A percentile compares a stretch with the other conserved stretches of the same genome.
Conservation (phyloP, 2,113 vertebrate species). For the Oryzias javanicus region DNA sequence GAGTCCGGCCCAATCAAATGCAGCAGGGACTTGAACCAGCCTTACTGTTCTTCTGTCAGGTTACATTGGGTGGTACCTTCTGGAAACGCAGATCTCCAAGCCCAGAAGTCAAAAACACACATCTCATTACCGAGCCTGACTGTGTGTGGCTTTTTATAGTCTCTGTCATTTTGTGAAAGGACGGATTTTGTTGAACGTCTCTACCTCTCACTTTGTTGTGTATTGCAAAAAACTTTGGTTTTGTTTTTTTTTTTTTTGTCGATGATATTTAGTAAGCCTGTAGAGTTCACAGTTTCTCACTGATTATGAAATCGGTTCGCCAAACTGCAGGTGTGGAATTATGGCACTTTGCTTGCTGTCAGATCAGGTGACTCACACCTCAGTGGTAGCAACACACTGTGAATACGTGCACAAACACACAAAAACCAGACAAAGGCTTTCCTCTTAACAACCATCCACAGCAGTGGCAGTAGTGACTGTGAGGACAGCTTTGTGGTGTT, state of each 20-base stretch:
- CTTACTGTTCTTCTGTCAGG: constrained; percentile 56
- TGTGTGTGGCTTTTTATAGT: constrained; percentile 31
- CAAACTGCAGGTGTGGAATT: constrained; percentile 32
- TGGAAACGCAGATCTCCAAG: constrained; percentile 57
- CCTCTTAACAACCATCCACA: neutral
- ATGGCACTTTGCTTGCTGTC: constrained; percentile 36
- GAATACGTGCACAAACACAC: constrained; percentile 44
- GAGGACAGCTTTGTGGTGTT: constrained; percentile 5
- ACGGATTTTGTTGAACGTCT: constrained; percentile 35
- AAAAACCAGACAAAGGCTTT: constrained; percentile 12
- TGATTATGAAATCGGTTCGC: constrained; percentile 21
- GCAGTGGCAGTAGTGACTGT: neutral
- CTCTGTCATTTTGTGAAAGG: constrained; percentile 16
- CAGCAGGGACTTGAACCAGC: constrained; percentile 64
- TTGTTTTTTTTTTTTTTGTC: constrained; percentile 6
- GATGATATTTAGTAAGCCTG: constrained; percentile 18
- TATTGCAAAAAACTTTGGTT: constrained; percentile 38
- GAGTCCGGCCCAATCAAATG: constrained; percentile 46
- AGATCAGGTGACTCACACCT: constrained; percentile 36
- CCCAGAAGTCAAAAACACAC: constrained; percentile 63
- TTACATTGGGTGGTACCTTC: constrained; percentile 37
- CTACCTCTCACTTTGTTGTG: constrained; percentile 66
- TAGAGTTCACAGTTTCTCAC: constrained; percentile 27
- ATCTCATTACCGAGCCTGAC: constrained; percentile 49
- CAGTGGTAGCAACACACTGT: constrained; percentile 37